Base-by-base conservation (phyloP, 2,797 vertebrate genomes). In the Denticeps clupeoides region DNA sequence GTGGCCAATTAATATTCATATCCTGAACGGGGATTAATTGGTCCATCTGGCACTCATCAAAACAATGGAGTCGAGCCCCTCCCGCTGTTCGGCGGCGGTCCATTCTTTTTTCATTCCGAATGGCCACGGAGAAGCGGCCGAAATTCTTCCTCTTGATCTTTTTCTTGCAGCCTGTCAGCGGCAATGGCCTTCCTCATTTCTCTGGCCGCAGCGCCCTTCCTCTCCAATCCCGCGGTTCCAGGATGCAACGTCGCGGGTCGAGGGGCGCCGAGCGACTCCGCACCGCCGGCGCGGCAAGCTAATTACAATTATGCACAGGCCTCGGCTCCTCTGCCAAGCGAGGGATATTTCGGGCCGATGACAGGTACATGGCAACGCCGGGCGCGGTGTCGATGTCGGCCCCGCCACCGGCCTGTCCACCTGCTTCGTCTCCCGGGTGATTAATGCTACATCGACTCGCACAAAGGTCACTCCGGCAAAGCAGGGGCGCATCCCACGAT, bases 21-120 rank as follows among this genome's bases (percentile, higher is more conserved):
- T 70, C 53, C 71, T 79, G 60, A 76, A 79, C 75, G 69, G 70
- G 67, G 76, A 88, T 87, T 87, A 87, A 88, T 88, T 83, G 81
- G 74, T 77, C 87, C 87, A 89, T 87, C 88, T 89, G 87, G 75
- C 62, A 55, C 59, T 58, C 50, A 37, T 70, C 58, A 69, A 74
- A 71, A 73, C 43, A 59, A 69, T 53, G 26, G 62, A 55, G 51
- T 63, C 47, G 31, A 52, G 53, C 41, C 27, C 32, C 26, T 49
- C 37, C 46, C 54, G 16, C n/a, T 41, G 53, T 15, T 12, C 11
- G n/a, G 26, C 42, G 51, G 31, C 29, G 35, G 11, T 42, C 52
- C 35, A 11, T 58, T 37, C 23, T 49, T 40, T n/a, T 72, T 72
- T 67, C 48, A 26, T 67, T 62, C 32, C 49, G 51, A 56, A 47